Evolutionary conservation across 2,797 vertebrate genomes (phyloP), one percentile per base, ranked within the genome.

Genomic region (Merluccius polli): DNA sequence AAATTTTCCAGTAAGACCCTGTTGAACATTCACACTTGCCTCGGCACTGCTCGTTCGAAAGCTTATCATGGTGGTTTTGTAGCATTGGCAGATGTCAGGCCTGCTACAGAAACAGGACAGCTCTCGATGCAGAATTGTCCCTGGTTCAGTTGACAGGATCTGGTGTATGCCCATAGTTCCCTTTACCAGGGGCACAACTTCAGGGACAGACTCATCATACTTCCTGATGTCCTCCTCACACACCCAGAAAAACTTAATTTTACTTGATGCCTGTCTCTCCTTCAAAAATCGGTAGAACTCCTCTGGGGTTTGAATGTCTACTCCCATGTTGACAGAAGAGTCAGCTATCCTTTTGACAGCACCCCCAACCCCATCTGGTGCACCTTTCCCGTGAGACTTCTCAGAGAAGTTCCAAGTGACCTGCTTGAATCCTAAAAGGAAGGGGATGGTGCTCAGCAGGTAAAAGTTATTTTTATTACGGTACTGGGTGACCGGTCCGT

Each of bases 401-500:
- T 71, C 44, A 9, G n/a, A 70, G n/a, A 52, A 78, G 63, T 74
- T 74, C 68, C 73, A 71, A 12, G 68, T 75, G 1, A 80, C 74
- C 6, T 71, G 63, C 38, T 74, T 32, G 36, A 80, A 76, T 2
- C 76, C 69, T 44, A 16, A 65, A 27, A 69, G 71, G 71, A 73
- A 78, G 24, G 67, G 74, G 18, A 80, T 41, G 29, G 48, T 76
- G 31, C 75, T 79, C 1, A 76, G 65, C 11, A 83, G 67, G n/a
- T 1, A 80, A 52, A 41, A 41, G 4, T 76, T 74, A 35, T 72
- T 67, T 29, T 73, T 73, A 32, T 80, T 83, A 8, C 65, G 33
- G 73, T 78, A 83, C 13, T 83, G 78, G 4, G 73, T 73, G 16
- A 78, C 71, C 1, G 76, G 71, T 27, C 78, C 73, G 36, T 80